Evolutionary conservation across 2,113 vertebrate genomes (phyloP).

Genomic region (Triplophysa dalaica): DNA sequence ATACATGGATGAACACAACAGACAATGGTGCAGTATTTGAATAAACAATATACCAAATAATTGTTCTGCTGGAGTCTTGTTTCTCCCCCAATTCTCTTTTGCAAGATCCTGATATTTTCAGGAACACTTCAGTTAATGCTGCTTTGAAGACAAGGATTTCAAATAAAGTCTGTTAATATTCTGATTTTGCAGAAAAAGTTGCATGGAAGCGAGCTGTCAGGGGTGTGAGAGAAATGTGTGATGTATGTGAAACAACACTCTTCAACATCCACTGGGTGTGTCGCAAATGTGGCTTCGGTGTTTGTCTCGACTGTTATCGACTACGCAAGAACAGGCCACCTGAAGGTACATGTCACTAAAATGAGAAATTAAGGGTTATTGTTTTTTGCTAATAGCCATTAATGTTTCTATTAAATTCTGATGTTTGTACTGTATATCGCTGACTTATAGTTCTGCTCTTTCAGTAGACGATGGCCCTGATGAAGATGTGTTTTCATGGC

Average conservation of each 20-base stretch:
- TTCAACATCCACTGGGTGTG: slow-evolving; percentile 99
- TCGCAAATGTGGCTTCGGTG: slow-evolving; percentile 97
- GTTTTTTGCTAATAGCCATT: too few relatives aligned
- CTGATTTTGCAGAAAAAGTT: slow-evolving; percentile 85
- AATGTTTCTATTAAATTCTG: too few relatives aligned
- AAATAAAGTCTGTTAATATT: not conserved
- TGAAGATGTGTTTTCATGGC: slow-evolving; percentile 96
- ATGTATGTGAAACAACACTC: slow-evolving; percentile 96
- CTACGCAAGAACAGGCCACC: slow-evolving; percentile 88
- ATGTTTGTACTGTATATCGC: not conserved
- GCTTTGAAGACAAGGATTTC: too few relatives aligned
- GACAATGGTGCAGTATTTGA: too few relatives aligned
- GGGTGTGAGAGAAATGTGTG: slow-evolving; percentile 96
- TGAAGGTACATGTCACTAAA: slow-evolving; percentile 77
- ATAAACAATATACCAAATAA: too few relatives aligned
- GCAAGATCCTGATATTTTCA: too few relatives aligned
- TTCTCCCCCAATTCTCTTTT: too few relatives aligned
- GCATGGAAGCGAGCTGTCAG: slow-evolving; percentile 97
- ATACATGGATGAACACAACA: too few relatives aligned
- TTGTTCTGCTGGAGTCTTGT: too few relatives aligned
- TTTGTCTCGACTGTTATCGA: slow-evolving; percentile 96
- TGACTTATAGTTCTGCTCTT: slow-evolving; percentile 47
- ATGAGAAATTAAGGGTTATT: too few relatives aligned
- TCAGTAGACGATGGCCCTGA: slow-evolving; percentile 89
- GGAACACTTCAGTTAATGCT: too few relatives aligned